phyloP scores from a whole-genome alignment of 2,888 invertebrate species.

The Tholera decimalis region DNA sequence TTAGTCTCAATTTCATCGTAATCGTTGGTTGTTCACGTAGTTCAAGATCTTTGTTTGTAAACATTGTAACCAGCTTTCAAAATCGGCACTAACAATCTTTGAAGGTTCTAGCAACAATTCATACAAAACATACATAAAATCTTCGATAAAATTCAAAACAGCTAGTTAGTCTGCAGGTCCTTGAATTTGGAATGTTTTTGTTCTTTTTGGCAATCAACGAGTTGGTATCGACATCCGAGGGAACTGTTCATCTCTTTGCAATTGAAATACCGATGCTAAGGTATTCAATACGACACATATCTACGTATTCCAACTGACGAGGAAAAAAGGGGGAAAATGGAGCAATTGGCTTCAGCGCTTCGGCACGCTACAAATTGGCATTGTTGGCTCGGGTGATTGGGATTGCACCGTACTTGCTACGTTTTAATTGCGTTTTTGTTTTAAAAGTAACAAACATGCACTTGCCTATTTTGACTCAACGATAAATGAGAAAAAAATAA shows the following conservation, averaged over 20 bases:
- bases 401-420: neutral
- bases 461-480: too few relatives aligned
- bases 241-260: slow-evolving; percentile 17
- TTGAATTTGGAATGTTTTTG: slow-evolving; percentile 2
- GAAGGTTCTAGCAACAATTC: neutral
- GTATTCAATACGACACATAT: slow-evolving; percentile 6
- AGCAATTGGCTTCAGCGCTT: neutral
- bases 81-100: neutral
- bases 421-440: neutral
- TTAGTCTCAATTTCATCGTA: too few relatives aligned
- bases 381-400: neutral
- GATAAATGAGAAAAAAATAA: neutral
- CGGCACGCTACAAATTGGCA: slow-evolving; percentile 1
- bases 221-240: slow-evolving; percentile 20
- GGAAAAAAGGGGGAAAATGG: neutral
- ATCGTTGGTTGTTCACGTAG: too few relatives aligned
- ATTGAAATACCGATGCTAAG: slow-evolving; percentile 18
- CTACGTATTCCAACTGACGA: neutral
- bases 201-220: slow-evolving; percentile 47
- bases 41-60: too few relatives aligned
- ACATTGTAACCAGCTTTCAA: too few relatives aligned
- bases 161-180: slow-evolving; percentile 16
- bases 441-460: neutral
- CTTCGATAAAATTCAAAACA: slow-evolving; percentile 2
- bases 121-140: too few relatives aligned